A percentile compares a stretch with the other conserved stretches of the same genome.
phyloP scores from a whole-genome alignment of 2,113 vertebrate species.

The Rana temporaria region DNA sequence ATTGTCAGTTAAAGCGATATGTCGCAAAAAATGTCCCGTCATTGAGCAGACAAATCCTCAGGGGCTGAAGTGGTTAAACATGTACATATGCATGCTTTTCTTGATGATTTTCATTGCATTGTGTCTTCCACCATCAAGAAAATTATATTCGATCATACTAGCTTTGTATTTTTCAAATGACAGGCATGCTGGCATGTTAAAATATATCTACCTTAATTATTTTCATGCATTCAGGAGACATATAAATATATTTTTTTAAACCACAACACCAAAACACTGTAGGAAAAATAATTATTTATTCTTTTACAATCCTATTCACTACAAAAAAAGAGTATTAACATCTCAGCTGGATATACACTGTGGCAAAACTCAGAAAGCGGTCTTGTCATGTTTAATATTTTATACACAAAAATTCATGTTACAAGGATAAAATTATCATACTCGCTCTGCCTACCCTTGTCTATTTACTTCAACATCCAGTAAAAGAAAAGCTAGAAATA shows the following conservation, averaged over 20 bases:
- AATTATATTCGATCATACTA: too few relatives aligned
- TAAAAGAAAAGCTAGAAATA: not conserved
- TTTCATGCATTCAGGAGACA: slow-evolving; percentile 11
- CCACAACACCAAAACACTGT: slow-evolving; percentile 4
- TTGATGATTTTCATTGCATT: too few relatives aligned
- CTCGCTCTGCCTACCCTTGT: slow-evolving; percentile 9
- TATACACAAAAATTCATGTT: slow-evolving; percentile 35
- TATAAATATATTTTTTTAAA: slow-evolving; percentile 16
- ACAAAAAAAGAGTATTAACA: slow-evolving; percentile 48
- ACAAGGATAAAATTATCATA: slow-evolving; percentile 40
- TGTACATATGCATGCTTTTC: too few relatives aligned
- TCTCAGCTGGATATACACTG: slow-evolving; percentile 37
- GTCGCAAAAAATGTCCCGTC: too few relatives aligned
- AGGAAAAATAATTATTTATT: slow-evolving; percentile 48
- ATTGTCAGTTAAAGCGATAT: too few relatives aligned
- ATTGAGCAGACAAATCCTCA: too few relatives aligned
- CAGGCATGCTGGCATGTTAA: not conserved
- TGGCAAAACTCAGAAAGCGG: slow-evolving; percentile 27
- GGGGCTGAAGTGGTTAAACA: too few relatives aligned
- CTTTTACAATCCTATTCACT: slow-evolving; percentile 23
- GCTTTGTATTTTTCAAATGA: not conserved
- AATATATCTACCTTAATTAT: slow-evolving; percentile 45
- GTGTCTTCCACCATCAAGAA: too few relatives aligned
- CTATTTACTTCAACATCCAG: slow-evolving; percentile 19
- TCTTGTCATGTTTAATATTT: slow-evolving; percentile 49